Conservation (phyloP, 2,113 vertebrate species). For the Amphiprion ocellaris region DNA sequence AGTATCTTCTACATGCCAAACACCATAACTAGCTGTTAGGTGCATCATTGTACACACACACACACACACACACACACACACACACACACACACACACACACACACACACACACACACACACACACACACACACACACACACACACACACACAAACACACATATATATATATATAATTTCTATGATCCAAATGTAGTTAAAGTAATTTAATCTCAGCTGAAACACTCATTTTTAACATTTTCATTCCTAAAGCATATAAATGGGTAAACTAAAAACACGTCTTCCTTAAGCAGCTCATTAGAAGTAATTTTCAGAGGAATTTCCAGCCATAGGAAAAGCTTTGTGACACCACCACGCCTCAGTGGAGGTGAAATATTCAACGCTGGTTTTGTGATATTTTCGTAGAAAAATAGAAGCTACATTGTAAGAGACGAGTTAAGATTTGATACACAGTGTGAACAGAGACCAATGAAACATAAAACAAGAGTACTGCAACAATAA, state of each 20-base stretch:
- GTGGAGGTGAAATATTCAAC: slow-evolving; percentile 11
- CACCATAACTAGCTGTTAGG: no score
- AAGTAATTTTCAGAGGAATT: slow-evolving; percentile 15
- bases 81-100: no score
- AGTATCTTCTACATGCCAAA: no score
- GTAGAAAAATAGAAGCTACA: slow-evolving; percentile 65
- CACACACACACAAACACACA: no score
- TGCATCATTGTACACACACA: no score
- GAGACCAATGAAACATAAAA: slow-evolving; percentile 1
- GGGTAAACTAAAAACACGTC: background rate
- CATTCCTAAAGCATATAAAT: slow-evolving; percentile 9
- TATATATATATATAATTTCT: no score
- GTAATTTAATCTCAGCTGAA: no score
- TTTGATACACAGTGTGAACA: slow-evolving; percentile 29
- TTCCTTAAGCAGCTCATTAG: slow-evolving; percentile 13
- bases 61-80: no score
- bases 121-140: no score
- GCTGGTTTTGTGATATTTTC: slow-evolving; percentile 29
- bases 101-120: no score
- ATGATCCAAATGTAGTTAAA: no score
- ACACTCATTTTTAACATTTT: background rate
- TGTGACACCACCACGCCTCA: background rate
- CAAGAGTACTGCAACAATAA: background rate
- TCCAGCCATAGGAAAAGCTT: background rate
- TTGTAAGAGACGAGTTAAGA: slow-evolving; percentile 15